Conservation (phyloP, 2,888 invertebrate species). For the Timema podura region DNA sequence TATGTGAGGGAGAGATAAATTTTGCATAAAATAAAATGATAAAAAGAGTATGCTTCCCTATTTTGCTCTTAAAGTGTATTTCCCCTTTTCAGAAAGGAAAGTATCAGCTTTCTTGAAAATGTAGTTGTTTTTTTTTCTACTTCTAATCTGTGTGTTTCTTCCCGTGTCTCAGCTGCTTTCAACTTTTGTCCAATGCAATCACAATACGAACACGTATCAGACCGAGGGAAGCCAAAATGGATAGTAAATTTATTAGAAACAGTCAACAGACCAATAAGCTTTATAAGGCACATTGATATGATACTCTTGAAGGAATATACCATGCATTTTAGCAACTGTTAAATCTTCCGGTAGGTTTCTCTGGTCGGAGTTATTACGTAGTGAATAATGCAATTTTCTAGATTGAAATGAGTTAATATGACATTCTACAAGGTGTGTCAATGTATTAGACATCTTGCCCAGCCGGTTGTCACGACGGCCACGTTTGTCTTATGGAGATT, state of each 20-base stretch:
- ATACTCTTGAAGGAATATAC: too few relatives aligned
- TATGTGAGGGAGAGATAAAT: neutral
- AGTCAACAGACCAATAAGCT: neutral
- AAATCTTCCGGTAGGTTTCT: neutral
- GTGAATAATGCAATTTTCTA: neutral
- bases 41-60: neutral
- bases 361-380: neutral
- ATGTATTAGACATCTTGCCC: neutral
- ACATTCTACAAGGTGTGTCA: neutral
- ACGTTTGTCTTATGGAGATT: conserved; percentile 2
- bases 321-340: neutral
- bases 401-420: conserved; percentile 3
- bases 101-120: neutral
- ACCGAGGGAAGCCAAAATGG: neutral
- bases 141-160: neutral
- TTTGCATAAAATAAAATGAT: neutral
- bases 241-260: neutral
- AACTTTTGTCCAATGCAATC: neutral
- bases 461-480: neutral
- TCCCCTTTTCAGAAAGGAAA: neutral
- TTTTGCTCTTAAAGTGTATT: neutral
- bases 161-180: neutral
- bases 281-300: neutral
- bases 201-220: neutral
- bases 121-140: neutral